A percentile compares a stretch with the other conserved stretches of the same genome.
phyloP scores from a whole-genome alignment of 1,140 invertebrate genomes.

The Pteromalus puparum region DNA sequence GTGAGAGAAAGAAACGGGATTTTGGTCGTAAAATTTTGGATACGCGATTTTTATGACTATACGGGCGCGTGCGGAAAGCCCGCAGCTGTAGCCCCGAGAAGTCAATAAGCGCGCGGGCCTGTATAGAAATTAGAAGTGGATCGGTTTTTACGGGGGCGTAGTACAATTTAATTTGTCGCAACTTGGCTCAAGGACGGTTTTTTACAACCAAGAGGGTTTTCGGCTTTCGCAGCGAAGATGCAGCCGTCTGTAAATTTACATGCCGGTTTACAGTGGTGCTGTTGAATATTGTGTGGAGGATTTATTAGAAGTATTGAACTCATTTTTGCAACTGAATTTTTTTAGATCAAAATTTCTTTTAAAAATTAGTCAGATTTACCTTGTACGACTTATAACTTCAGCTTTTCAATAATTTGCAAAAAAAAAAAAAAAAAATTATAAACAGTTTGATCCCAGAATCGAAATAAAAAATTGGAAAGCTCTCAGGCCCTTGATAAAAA shows the following conservation, averaged over 20 bases:
- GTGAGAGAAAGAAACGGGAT: too few species aligned
- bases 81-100: not conserved
- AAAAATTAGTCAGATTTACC: too few species aligned
- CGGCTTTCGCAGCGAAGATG: not conserved
- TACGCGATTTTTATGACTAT: not conserved
- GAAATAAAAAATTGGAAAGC: too few species aligned
- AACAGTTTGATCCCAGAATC: too few species aligned
- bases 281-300: too few species aligned
- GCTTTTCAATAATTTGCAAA: too few species aligned
- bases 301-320: too few species aligned
- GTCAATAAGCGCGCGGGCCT: constrained; percentile 43
- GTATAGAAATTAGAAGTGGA: constrained; percentile 59
- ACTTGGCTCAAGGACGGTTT: not conserved
- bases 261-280: not conserved
- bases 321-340: too few species aligned
- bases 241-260: not conserved
- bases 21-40: not conserved
- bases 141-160: constrained; percentile 53
- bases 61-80: not conserved
- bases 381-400: too few species aligned
- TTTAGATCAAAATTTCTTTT: too few species aligned
- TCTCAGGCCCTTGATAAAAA: too few species aligned
- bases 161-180: constrained; percentile 28
- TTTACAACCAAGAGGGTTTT: constrained; percentile 24
- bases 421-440: too few species aligned